Base-by-base conservation (phyloP, 2,888 invertebrate genomes). In the Eupelmus urozonus region DNA sequence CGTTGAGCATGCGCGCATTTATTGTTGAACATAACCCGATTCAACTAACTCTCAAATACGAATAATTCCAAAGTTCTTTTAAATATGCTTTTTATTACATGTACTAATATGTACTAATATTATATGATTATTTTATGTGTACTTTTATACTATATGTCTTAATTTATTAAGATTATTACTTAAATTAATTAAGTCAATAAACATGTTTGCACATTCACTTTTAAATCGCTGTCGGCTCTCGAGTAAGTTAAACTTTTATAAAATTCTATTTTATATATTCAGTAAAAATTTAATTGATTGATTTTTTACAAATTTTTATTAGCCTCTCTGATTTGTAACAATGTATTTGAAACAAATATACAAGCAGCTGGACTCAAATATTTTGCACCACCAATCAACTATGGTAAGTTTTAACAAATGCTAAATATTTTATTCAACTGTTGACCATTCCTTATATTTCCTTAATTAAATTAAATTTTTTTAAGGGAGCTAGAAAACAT, bases 301-400 rank as follows among this genome's bases (percentile, higher is more conserved):
- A 49, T 13, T 71, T 34, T 34, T 59, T 40, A 25, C 53, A 53
- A 53, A 27, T 62, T 62, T 51, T 65, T 27, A 23, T 23, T 34
- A 29, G 78, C 59, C 1, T 5, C 40, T 3, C 20, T 67, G 65
- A 49, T 2, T 23, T 16, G 20, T 55, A 59, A 65, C 11, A 79
- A 79, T 74, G 11, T 27, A 18, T 23, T 71, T 34, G 70, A 62
- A 49, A 66, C 57, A 9, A 18, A 75, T 2, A 49, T 87, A 5
- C 90, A 88, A 83, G 80, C 82, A 79, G 91, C 92, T 79, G 94
- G 95, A 20, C 90, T 96, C 9, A 95, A 95, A 90, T 92, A 94
- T 85, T 95, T 94, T 86, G 91, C 92, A 69, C 92, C 94, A 0
- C 95, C 95, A 13, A 91, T 92, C 80, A 93, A 92, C 85, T 94